Base-by-base conservation (phyloP, 2,888 invertebrate species). In the Unio delphinus region DNA sequence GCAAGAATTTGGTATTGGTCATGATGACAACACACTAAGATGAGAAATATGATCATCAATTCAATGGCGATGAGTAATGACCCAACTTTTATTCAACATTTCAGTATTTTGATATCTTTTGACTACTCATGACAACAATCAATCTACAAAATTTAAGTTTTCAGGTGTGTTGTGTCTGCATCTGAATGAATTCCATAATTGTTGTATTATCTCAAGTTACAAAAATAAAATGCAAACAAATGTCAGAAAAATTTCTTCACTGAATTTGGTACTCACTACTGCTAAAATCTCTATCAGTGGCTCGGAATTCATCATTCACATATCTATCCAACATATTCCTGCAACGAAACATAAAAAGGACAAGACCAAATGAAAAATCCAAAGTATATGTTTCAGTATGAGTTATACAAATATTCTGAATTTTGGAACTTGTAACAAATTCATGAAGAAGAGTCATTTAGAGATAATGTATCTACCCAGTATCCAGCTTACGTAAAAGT, bases 251-350 rank as follows among this genome's bases (percentile, higher is more conserved):
- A 11, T 45, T 45, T 45, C n/a, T 28, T 7, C 8, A 58, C n/a
- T 28, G 17, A 15, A 60, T 26, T 55, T 20, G 28, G 34, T 67
- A 84, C 88, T 86, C 80, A 89, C 89, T 85, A 68, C 86, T 88
- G 72, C 86, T 89, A 70, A 88, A 86, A 74, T 89, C 86, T 75
- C 76, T 84, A 74, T 89, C 89, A 28, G 83, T 80, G 56, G 86
- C 86, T 64, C 83, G 71, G 71, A 88, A 89, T 73, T 89, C 89
- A 77, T 89, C 89, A 76, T 87, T 88, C 54, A 89, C 88, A 79
- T 89, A 89, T 74, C 88, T 75, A 60, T 89, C 89, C 67, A 89
- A 75, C 88, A 89, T 88, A 71, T 86, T 87, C 69, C 89, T 88
- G 80, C 58, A 80, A 75, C 28, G 28, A 66, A 76, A 72, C 45